Percentiles rank a stretch among this genome's conserved stretches.
These are phyloP conservation scores for Acrocephalus arundinaceus DNA, from an alignment of 2,113 vertebrate species.

Conservation along the genomic window DNA sequence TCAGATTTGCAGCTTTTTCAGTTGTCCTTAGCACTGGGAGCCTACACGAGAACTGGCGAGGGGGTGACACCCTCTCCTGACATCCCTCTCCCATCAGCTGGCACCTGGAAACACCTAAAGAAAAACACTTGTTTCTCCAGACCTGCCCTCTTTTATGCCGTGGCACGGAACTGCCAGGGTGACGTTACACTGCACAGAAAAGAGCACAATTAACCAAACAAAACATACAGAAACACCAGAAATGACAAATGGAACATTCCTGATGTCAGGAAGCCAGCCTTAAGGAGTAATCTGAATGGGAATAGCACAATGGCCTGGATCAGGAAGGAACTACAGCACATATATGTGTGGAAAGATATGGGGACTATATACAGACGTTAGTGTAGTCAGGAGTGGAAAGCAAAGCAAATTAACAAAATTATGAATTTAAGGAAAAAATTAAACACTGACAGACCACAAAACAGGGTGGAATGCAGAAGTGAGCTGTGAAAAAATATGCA, in stretches of 20 bases:
- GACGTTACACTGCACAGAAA: accelerated
- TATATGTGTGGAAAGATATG: background rate
- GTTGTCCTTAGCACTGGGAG: background rate
- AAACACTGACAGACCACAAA: background rate
- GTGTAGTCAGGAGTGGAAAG: background rate
- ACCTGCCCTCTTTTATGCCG: background rate
- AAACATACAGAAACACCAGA: background rate
- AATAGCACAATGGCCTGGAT: background rate
- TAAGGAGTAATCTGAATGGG: background rate
- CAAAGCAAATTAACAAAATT: background rate
- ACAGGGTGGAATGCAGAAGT: background rate
- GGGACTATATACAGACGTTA: background rate
- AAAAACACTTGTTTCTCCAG: background rate
- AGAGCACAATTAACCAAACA: background rate
- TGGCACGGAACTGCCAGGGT: background rate
- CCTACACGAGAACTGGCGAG: background rate
- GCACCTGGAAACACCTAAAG: background rate
- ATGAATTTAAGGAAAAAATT: background rate
- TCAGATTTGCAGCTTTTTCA: background rate
- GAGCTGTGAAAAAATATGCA: background rate
- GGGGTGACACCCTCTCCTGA: background rate
- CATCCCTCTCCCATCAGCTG: no score
- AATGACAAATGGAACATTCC: background rate
- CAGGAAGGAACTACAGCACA: background rate
- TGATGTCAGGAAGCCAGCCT: background rate